phyloP scores from a whole-genome alignment of 2,888 invertebrate species.

The Sphaerolaimus hirsutus region DNA sequence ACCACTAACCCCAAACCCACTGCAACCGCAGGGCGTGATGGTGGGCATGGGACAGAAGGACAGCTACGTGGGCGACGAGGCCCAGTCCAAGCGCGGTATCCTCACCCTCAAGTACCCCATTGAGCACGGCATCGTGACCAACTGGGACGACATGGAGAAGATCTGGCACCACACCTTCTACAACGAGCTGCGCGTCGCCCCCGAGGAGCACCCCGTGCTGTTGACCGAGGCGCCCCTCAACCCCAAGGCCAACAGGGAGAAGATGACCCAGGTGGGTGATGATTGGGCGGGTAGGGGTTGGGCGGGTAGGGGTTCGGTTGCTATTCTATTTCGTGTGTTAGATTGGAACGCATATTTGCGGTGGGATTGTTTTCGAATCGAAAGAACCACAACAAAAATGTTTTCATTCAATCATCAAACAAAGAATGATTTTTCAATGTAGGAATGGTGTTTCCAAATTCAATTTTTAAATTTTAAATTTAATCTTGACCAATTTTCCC shows the following conservation, averaged over 20 bases:
- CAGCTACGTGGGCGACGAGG: slow-evolving; percentile 27
- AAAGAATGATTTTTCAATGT: too few relatives aligned
- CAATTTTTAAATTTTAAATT: too few relatives aligned
- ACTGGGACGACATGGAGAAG: slow-evolving; percentile 97
- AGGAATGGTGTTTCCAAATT: too few relatives aligned
- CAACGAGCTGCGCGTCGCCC: slow-evolving; percentile 82
- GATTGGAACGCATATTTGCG: too few relatives aligned
- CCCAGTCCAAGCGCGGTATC: slow-evolving; percentile 43
- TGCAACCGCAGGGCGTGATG: slow-evolving; percentile 27
- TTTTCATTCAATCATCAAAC: too few relatives aligned
- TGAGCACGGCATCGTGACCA: slow-evolving; percentile 86
- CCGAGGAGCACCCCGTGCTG: slow-evolving; percentile 67
- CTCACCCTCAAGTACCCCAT: slow-evolving; percentile 72
- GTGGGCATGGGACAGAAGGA: slow-evolving; percentile 28
- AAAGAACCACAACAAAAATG: too few relatives aligned
- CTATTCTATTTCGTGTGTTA: too few relatives aligned
- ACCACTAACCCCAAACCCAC: too few relatives aligned
- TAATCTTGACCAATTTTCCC: too few relatives aligned
- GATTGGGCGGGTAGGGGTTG: too few relatives aligned
- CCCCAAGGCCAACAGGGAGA: slow-evolving; percentile 70
- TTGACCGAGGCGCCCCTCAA: slow-evolving; percentile 74
- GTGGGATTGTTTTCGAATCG: too few relatives aligned
- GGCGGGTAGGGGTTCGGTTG: too few relatives aligned
- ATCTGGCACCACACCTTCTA: slow-evolving; percentile 98
- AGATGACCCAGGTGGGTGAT: slow-evolving; percentile 10